Conservation (phyloP, 2,797 vertebrate genomes). For the Gambelia wislizenii region DNA sequence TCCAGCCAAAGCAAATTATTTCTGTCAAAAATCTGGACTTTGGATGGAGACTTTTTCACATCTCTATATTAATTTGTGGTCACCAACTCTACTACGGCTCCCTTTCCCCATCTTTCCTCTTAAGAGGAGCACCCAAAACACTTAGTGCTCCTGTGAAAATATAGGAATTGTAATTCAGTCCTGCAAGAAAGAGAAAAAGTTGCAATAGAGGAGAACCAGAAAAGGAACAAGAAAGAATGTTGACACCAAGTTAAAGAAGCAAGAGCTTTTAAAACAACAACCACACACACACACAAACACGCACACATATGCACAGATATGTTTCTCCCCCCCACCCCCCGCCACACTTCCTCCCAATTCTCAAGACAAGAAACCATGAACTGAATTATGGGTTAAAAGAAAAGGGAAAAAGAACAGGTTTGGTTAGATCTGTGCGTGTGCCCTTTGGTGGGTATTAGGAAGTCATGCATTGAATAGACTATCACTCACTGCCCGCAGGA, state of each 20-base stretch:
- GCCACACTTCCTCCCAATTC: constrained; percentile 58
- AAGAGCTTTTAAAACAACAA: constrained; percentile 42
- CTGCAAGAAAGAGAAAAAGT: constrained; percentile 58
- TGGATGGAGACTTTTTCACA: background rate
- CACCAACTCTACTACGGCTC: background rate
- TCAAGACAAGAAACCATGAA: constrained; percentile 53
- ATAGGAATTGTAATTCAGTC: constrained; percentile 41
- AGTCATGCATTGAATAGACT: constrained; percentile 85
- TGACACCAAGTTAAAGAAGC: constrained; percentile 44
- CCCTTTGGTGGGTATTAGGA: constrained; percentile 80
- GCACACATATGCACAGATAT: background rate
- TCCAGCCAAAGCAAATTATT: background rate
- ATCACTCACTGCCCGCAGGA: constrained; percentile 97
- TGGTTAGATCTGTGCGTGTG: constrained; percentile 78
- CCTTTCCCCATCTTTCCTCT: background rate
- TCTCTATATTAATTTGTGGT: background rate
- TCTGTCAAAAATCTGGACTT: background rate
- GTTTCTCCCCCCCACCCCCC: no score
- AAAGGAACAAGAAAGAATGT: constrained; percentile 45
- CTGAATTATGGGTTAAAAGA: constrained; percentile 65
- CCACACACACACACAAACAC: background rate
- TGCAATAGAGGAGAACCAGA: constrained; percentile 56
- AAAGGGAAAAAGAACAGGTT: constrained; percentile 73
- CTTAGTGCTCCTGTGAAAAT: constrained; percentile 25
- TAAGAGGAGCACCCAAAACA: background rate